Evolutionary conservation across 2,888 invertebrate species (phyloP).

Genomic region (Phortica magna): DNA sequence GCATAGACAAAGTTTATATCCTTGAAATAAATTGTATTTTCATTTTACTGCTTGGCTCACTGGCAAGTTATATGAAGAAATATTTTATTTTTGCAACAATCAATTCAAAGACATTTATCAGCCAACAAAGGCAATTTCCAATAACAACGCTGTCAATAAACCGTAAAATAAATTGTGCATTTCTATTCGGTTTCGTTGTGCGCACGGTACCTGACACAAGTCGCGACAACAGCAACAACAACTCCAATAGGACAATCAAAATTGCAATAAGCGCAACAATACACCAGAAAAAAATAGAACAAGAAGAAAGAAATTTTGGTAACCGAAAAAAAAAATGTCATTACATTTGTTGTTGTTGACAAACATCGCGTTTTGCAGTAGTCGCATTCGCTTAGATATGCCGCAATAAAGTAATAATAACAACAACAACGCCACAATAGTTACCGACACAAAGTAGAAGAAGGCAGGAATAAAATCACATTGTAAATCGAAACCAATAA

Average conservation of each 20-base stretch:
- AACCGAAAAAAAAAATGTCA: neutral
- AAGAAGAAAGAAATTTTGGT: too few species aligned
- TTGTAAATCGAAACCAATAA: constrained; percentile 19
- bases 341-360: neutral
- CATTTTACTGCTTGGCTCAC: too few species aligned
- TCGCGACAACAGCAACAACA: neutral
- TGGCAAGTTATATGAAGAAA: too few species aligned
- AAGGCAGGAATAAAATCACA: neutral
- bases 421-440: constrained; percentile 1
- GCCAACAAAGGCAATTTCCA: constrained; percentile 10
- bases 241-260: constrained; percentile 2
- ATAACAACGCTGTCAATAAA: constrained; percentile 12
- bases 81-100: too few species aligned
- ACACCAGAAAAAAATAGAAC: neutral
- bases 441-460: neutral
- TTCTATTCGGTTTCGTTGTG: neutral
- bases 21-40: too few species aligned
- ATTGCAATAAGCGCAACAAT: constrained; percentile 28
- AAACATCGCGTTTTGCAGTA: neutral
- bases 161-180: constrained; percentile 10
- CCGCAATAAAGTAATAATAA: neutral
- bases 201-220: neutral
- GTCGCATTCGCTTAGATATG: neutral
- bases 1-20: too few species aligned
- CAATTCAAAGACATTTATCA: neutral